Base-by-base conservation (phyloP, 2,113 vertebrate genomes). In the Pristiophorus japonicus region DNA sequence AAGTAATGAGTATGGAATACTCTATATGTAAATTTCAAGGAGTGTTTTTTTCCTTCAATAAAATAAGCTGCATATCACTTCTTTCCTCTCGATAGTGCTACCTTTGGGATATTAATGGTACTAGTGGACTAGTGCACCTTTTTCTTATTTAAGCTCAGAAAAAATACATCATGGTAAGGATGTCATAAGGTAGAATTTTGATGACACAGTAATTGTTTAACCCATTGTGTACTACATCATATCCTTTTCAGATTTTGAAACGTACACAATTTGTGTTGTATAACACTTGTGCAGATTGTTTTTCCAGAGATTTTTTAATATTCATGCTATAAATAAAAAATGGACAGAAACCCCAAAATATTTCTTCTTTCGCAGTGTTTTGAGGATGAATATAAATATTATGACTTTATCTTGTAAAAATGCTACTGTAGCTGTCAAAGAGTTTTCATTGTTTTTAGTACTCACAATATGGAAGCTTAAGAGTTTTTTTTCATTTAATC, bases 1-100 rank as follows among this genome's bases (percentile, higher is more conserved):
- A 92, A 92, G 34, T 92, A 92, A 92, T 92, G 59, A 92, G 88
- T 92, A 92, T 92, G 88, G 59, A 92, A 92, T 92, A 92, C 59
- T 92, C 59, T 65, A 92, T 92, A 92, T 92, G 88, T 92, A 92
- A 92, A 92, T 92, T 92, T 63, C n/a, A 38, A 10, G 34, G 87
- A 84, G 34, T 67, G 63, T 65, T 47, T 34, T 92, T 91, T 92
- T 63, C 4, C 75, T 92, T 63, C 88, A 63, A 63, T 92, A 92
- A 92, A 62, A 4, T 63, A 92, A 65, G 88, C n/a, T 65, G 62
- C 88, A 63, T 92, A 38, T 92, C 59, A 65, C 88, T 92, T 92
- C 55, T 92, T 92, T 63, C 59, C 59, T 63, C 16, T 14, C 88
- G 62, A 24, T 42, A 45, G 38, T 81, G 30, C 70, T 73, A 73